phyloP scores from a whole-genome alignment of 2,888 invertebrate genomes.

The Physocephala rufipes region DNA sequence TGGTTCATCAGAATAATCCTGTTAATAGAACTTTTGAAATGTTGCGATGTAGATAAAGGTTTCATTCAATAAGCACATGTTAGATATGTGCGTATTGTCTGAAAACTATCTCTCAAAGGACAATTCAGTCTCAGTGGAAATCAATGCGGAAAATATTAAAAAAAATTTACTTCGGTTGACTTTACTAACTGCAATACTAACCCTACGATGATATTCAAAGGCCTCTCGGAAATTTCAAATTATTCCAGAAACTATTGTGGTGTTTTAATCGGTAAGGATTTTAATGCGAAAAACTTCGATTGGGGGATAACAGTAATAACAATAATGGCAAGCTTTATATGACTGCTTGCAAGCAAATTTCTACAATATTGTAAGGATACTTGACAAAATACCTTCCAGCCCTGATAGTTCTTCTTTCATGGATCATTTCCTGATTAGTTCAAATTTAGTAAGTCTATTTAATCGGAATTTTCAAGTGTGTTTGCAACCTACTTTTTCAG shows the following conservation, averaged over 20 bases:
- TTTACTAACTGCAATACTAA: not conserved
- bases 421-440: slow-evolving; percentile 23
- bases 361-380: not conserved
- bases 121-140: not conserved
- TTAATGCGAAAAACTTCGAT: not conserved
- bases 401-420: slow-evolving; percentile 22
- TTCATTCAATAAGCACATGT: slow-evolving; percentile 12
- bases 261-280: not conserved
- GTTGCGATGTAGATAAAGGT: slow-evolving; percentile 2
- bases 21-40: not conserved
- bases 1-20: not conserved
- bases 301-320: slow-evolving; percentile 11
- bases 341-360: slow-evolving; percentile 13
- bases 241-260: slow-evolving; percentile 12
- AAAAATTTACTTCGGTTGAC: not conserved
- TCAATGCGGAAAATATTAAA: not conserved
- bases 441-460: not conserved
- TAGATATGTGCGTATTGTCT: not conserved
- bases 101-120: slow-evolving; percentile 21
- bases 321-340: slow-evolving; percentile 16
- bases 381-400: slow-evolving; percentile 3
- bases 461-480: slow-evolving; percentile 8
- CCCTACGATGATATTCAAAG: not conserved
- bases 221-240: not conserved
- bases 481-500: slow-evolving; percentile 9